These are phyloP conservation scores for Pardosa pseudoannulata DNA, from an alignment of 2,888 invertebrate species.

Conservation along the genomic window DNA sequence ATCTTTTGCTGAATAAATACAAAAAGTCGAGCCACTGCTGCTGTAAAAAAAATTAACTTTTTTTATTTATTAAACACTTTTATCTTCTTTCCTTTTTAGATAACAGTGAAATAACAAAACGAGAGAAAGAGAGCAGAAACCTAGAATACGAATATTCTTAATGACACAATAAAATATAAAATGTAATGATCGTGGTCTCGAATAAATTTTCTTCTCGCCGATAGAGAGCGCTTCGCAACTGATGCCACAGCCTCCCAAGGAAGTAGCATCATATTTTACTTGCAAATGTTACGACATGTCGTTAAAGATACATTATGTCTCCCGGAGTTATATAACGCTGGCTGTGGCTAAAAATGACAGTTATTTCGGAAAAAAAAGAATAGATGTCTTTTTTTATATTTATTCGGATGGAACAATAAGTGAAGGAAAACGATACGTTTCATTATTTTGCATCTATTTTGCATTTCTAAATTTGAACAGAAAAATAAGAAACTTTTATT, in stretches of 20 bases:
- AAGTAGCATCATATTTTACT: constrained; percentile 53
- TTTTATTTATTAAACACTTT: no score
- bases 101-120: background rate
- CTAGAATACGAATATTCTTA: constrained; percentile 3
- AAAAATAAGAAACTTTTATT: background rate
- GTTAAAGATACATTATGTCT: constrained; percentile 59
- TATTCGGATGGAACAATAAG: background rate
- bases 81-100: no score
- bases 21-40: no score
- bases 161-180: constrained; percentile 7
- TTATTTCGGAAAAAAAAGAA: constrained; percentile 17
- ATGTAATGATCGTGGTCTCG: constrained; percentile 11
- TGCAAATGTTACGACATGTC: constrained; percentile 59
- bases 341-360: constrained; percentile 22
- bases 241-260: constrained; percentile 19
- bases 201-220: background rate
- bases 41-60: no score
- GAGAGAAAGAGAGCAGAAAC: background rate
- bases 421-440: background rate
- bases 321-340: constrained; percentile 13
- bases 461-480: background rate
- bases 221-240: constrained; percentile 20
- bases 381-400: background rate
- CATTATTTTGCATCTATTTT: background rate
- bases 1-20: no score